These are phyloP conservation scores for Zosterops hypoxanthus DNA, from an alignment of 2,113 vertebrate genomes.

Conservation along the genomic window DNA sequence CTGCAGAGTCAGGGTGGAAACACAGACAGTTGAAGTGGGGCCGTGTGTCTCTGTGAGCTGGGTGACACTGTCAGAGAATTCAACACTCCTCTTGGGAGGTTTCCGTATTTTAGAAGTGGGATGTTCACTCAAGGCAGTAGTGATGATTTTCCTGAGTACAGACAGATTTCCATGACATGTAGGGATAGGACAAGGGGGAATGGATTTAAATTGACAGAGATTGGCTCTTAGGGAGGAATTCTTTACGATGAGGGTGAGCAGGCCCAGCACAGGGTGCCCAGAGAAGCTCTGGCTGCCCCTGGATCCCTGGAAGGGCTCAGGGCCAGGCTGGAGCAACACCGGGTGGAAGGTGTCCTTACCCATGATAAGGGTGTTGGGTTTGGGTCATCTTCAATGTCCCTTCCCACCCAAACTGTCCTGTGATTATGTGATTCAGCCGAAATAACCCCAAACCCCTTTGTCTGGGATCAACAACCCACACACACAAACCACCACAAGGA, in stretches of 20 bases:
- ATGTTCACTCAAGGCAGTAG: fast-evolving
- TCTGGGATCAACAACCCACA: fast-evolving
- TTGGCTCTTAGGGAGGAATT: background rate
- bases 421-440: background rate
- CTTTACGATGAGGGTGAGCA: fast-evolving
- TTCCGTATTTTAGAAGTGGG: background rate
- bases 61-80: background rate
- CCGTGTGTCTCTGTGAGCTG: background rate
- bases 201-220: background rate
- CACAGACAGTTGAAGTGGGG: background rate
- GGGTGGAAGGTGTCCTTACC: background rate
- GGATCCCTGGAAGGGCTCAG: background rate
- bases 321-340: background rate
- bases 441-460: background rate
- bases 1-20: background rate
- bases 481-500: fast-evolving
- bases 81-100: fast-evolving
- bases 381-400: too few species aligned
- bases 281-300: background rate
- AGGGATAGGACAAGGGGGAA: background rate
- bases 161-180: background rate
- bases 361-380: background rate
- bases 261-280: background rate
- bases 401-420: background rate
- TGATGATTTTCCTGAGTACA: background rate